Conservation (phyloP, 2,797 vertebrate genomes). For the Sebastes hubbsi region DNA sequence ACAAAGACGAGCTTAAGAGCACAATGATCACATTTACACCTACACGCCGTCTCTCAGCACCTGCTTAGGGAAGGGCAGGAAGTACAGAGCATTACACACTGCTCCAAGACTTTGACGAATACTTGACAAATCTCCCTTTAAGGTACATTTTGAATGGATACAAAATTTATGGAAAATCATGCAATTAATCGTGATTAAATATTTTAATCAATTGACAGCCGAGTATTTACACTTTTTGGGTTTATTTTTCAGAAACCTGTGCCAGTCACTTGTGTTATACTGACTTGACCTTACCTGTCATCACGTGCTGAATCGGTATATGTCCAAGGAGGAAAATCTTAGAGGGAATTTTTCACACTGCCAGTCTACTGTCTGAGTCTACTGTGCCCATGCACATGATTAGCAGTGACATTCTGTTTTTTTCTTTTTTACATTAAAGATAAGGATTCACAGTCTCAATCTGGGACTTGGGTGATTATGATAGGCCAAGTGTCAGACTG, state of each 20-base stretch:
- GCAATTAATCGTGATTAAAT: no score
- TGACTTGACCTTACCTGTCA: neutral
- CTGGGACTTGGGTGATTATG: neutral
- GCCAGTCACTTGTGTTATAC: neutral
- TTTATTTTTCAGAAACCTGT: neutral
- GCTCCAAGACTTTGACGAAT: no score
- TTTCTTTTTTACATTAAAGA: neutral
- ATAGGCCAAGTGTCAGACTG: neutral
- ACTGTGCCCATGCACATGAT: neutral
- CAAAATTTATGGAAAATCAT: accelerated
- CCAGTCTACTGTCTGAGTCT: neutral
- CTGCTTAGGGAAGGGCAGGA: constrained; percentile 62
- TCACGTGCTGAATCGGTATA: no score
- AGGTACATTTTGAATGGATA: no score
- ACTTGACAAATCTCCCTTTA: no score
- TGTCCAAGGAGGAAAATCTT: no score
- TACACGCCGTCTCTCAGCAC: constrained; percentile 65
- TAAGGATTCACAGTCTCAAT: neutral
- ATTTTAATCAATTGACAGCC: no score
- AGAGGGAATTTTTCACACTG: neutral
- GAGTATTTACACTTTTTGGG: neutral
- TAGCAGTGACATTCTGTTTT: neutral
- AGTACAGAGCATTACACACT: constrained; percentile 22
- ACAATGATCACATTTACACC: constrained; percentile 65
- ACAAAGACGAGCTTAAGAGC: constrained; percentile 9